A percentile compares a stretch with the other conserved stretches of the same genome.
These are phyloP conservation scores for Coreius guichenoti DNA, from an alignment of 2,797 vertebrate genomes.

Conservation along the genomic window DNA sequence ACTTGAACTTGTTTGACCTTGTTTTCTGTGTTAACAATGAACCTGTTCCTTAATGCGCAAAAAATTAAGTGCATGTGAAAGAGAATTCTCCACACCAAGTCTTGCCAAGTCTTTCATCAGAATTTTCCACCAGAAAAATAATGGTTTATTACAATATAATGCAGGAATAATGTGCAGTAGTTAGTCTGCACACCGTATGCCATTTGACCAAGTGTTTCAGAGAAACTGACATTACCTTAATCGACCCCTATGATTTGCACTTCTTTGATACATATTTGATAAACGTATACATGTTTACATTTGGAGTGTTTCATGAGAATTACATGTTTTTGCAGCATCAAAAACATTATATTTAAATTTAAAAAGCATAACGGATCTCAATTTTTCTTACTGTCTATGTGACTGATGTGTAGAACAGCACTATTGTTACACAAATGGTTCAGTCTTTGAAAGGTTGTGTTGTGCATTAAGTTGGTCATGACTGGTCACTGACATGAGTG, in stretches of 20 bases:
- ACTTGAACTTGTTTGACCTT: conserved; percentile 21
- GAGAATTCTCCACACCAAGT: not conserved
- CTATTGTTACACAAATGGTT: conserved; percentile 8
- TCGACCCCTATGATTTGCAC: conserved; percentile 3
- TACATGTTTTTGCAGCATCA: not conserved
- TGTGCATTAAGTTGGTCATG: conserved; percentile 14
- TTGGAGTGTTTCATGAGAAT: not conserved
- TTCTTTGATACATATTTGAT: conserved; percentile 5
- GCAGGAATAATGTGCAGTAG: not conserved
- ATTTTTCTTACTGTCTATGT: not conserved
- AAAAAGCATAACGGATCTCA: not conserved
- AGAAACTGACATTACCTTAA: conserved; percentile 29
- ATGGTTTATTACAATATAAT: not conserved
- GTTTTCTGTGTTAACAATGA: not conserved
- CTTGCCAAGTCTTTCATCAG: not conserved
- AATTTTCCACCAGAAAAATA: not conserved
- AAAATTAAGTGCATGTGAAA: not conserved
- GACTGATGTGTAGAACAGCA: not conserved
- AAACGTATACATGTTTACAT: not conserved
- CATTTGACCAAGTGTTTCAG: conserved; percentile 16
- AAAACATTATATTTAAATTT: not conserved
- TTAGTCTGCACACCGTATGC: conserved; percentile 1
- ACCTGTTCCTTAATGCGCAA: not conserved
- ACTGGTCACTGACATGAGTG: too few relatives aligned
- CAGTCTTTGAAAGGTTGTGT: not conserved